Percentiles rank a stretch among this genome's conserved stretches.
These are phyloP conservation scores for Drosophila murphyi DNA, from an alignment of 1,140 invertebrate species.

Conservation along the genomic window DNA sequence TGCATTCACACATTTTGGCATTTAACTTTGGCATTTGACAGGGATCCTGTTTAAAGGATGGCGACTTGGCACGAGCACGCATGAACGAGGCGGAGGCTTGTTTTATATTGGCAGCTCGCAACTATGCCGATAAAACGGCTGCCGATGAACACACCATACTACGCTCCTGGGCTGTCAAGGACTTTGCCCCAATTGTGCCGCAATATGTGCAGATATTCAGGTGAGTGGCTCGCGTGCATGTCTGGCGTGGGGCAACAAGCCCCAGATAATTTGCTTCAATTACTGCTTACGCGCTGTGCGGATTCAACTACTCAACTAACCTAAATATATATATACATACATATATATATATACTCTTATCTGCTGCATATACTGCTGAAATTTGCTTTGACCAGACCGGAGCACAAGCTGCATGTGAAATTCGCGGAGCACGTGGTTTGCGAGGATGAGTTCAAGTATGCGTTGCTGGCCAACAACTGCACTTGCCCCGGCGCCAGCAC, in stretches of 20 bases:
- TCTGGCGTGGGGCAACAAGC: conserved; percentile 9
- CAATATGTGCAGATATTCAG: conserved; percentile 99
- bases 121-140: conserved; percentile 98
- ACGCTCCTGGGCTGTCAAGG: conserved; percentile 98
- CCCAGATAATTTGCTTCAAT: conserved; percentile 49
- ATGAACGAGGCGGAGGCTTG: conserved; percentile 99
- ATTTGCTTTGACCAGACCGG: conserved; percentile 87
- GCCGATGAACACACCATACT: conserved; percentile 99
- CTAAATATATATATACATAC: conserved; percentile 1
- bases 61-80: conserved; percentile 95
- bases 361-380: conserved; percentile 64
- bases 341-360: conserved; percentile 6
- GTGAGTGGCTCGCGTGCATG: conserved; percentile 46
- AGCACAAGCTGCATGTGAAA: conserved; percentile 99
- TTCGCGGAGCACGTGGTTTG: conserved; percentile 99
- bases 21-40: conserved; percentile 70
- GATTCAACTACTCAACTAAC: conserved; percentile 17
- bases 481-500: conserved; percentile 98
- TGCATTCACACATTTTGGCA: conserved; percentile 12
- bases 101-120: conserved; percentile 96
- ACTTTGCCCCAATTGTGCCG: conserved; percentile 97
- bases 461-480: conserved; percentile 98
- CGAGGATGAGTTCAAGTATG: conserved; percentile 99
- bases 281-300: conserved; percentile 36
- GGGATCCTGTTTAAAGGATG: conserved; percentile 97